phyloP scores from a whole-genome alignment of 1,140 invertebrate species.

The Bombus waltoni region DNA sequence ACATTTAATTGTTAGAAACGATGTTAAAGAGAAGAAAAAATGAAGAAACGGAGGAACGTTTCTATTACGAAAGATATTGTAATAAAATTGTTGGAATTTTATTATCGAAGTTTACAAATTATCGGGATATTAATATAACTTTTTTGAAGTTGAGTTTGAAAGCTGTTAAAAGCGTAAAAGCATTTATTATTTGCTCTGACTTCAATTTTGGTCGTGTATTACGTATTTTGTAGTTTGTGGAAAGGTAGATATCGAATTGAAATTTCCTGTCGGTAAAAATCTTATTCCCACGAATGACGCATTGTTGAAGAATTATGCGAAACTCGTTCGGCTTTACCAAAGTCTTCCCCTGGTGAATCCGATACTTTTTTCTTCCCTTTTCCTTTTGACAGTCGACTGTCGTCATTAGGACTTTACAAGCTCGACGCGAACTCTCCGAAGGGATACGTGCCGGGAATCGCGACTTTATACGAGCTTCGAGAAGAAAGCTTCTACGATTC shows the following conservation, averaged over 20 bases:
- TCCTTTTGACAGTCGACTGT: constrained; percentile 43
- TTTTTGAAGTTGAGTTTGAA: neutral
- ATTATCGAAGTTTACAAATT: neutral
- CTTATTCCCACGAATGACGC: constrained; percentile 42
- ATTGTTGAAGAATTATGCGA: constrained; percentile 51
- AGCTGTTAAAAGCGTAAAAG: neutral
- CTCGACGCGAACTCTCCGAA: constrained; percentile 58
- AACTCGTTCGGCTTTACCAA: constrained; percentile 21
- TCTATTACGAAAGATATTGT: neutral
- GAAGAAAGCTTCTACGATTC: constrained; percentile 53
- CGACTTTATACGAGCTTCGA: constrained; percentile 35
- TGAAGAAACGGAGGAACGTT: neutral
- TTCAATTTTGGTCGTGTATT: neutral
- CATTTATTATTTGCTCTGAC: no score
- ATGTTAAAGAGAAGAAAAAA: neutral
- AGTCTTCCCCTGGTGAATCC: constrained; percentile 12
- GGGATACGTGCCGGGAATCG: constrained; percentile 61
- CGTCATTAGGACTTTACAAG: constrained; percentile 73
- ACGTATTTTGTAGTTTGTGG: neutral
- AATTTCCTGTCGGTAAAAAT: constrained; percentile 38
- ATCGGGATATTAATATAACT: neutral
- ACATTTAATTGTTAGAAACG: neutral
- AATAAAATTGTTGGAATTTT: neutral
- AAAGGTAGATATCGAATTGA: constrained; percentile 12
- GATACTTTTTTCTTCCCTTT: constrained; percentile 21